Base-by-base conservation (phyloP, 1,140 invertebrate genomes). In the Bombus picipes region DNA sequence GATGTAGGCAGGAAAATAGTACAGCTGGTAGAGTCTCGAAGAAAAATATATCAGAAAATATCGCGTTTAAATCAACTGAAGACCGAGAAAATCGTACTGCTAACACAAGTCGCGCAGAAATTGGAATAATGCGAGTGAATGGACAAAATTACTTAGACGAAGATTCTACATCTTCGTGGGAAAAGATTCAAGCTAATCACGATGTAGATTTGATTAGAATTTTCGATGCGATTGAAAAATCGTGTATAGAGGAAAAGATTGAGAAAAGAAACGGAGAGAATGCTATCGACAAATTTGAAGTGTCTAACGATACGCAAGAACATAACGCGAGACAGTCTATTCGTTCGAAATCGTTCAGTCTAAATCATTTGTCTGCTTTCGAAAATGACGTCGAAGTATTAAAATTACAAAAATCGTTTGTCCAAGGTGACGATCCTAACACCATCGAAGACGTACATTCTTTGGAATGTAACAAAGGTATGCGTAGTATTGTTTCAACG, bases 121-220 rank as follows among this genome's bases (percentile, higher is more conserved):
- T 32, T 53, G 41, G 12, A 34, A 75, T 4, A 22, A 25, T 8
- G 22, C 8, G 2, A 22, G 22, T 13, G 22, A 43, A 47, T 3
- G 18, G 15, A 22, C 28, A 5, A 75, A 37, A 28, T 37, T 32
- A 5, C 22, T 34, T 53, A 3, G 22, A 53, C 3, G 13, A 62
- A 18, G 25, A 2, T 39, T n/a, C 5, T 1, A 0, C 15, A n/a
- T n/a, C 9, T n/a, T 25, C 8, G 28, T 28, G 1, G 0, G 3
- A 41, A 9, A 10, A 37, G 13, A 6, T 28, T 18, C 28, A n/a
- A 57, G 0, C 4, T 2, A 8, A 53, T 5, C 15, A 13, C 1
- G 9, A 34, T 10, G 32, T 28, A 18, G 28, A 47, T 66, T 68
- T 41, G 10, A 68, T 28, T 37, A 13, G 25, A 22, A 66, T 62